A percentile compares a stretch with the other conserved stretches of the same genome.
phyloP scores from a whole-genome alignment of 2,888 invertebrate species.

The Hirudinaria manillensis region DNA sequence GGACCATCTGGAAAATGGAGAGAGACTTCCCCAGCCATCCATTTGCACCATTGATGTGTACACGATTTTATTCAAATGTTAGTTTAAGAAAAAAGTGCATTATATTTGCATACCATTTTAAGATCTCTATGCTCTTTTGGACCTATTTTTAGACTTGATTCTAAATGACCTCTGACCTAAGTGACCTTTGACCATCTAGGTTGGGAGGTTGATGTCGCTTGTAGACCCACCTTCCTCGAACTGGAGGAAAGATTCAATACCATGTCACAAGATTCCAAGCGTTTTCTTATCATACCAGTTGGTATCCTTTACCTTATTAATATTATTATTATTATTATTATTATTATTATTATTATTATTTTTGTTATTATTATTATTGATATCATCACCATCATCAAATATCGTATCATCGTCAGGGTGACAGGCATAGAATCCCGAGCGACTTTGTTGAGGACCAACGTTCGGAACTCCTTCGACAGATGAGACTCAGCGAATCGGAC shows the following conservation, averaged over 20 bases:
- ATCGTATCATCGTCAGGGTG: neutral
- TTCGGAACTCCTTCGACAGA: neutral
- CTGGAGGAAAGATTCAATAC: conserved; percentile 12
- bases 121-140: neutral
- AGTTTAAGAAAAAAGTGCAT: neutral
- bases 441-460: neutral
- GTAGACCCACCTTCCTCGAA: conserved; percentile 27
- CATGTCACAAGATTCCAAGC: conserved; percentile 27
- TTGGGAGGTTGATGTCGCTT: conserved; percentile 22
- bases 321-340: too few species aligned
- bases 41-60: conserved; percentile 88
- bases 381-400: too few species aligned
- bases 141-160: neutral
- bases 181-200: conserved; percentile 13
- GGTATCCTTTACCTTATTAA: neutral
- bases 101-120: neutral
- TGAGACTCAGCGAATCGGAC: neutral
- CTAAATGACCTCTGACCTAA: too few species aligned
- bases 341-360: too few species aligned
- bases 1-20: conserved; percentile 79
- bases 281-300: conserved; percentile 24
- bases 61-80: conserved; percentile 81
- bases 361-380: too few species aligned
- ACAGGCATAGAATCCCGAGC: neutral
- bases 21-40: conserved; percentile 78